Conservation (phyloP, 2,113 vertebrate genomes). For the Galeopterus variegatus region DNA sequence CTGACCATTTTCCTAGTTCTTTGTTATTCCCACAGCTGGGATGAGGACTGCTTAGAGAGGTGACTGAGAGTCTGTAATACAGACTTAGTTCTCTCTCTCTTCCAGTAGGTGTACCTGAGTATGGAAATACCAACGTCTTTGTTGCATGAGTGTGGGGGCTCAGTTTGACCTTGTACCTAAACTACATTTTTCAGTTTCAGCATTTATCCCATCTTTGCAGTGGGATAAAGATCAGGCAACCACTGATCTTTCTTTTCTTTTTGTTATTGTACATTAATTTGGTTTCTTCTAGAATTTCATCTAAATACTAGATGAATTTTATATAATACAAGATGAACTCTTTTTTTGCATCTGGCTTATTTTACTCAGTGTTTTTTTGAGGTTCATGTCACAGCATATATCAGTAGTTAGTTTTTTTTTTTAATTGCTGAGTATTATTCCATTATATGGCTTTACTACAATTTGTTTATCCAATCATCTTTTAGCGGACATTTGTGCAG, state of each 20-base stretch:
- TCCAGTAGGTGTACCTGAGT: background rate
- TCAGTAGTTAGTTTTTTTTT: background rate
- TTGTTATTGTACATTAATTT: background rate
- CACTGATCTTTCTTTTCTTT: background rate
- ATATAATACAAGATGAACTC: background rate
- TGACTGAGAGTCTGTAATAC: background rate
- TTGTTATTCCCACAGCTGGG: background rate
- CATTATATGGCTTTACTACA: background rate
- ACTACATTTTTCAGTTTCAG: background rate
- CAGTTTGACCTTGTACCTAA: background rate
- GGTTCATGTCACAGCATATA: background rate
- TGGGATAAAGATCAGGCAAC: too few species aligned
- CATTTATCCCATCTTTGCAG: slow-evolving; percentile 23
- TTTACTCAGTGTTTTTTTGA: background rate
- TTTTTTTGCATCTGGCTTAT: background rate
- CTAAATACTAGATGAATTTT: background rate
- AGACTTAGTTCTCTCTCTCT: background rate
- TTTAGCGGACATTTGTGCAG: background rate
- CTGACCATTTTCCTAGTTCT: background rate
- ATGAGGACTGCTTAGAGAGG: background rate
- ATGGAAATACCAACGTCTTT: background rate
- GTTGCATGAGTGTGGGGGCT: background rate
- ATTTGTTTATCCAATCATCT: background rate
- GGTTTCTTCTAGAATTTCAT: background rate
- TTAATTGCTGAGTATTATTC: background rate